phyloP scores from a whole-genome alignment of 2,888 invertebrate species.

The Smittia sp. region DNA sequence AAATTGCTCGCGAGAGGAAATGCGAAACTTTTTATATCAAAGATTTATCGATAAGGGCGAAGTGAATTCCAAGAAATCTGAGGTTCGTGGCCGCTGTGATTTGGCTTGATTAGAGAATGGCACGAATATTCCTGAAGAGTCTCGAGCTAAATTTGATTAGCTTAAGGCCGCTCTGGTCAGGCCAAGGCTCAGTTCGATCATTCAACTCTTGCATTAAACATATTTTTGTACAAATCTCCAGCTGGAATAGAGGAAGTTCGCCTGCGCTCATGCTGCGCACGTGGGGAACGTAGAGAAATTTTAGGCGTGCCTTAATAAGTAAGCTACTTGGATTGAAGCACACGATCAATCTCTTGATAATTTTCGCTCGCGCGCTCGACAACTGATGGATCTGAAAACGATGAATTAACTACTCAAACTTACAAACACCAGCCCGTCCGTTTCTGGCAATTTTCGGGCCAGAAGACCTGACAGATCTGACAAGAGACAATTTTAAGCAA shows the following conservation, averaged over 20 bases:
- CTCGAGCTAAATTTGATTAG: too few relatives aligned
- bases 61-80: background rate
- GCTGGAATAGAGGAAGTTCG: background rate
- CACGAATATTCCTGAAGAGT: too few relatives aligned
- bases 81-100: too few relatives aligned
- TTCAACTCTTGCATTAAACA: too few relatives aligned
- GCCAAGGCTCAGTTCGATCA: too few relatives aligned
- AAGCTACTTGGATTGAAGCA: background rate
- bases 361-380: background rate
- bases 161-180: too few relatives aligned
- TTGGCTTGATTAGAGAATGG: too few relatives aligned
- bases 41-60: slow-evolving; percentile 31
- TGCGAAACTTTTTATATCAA: slow-evolving; percentile 22
- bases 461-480: background rate
- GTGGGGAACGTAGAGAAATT: background rate
- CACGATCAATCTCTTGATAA: background rate
- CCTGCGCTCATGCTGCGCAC: background rate
- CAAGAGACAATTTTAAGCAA: slow-evolving; percentile 8
- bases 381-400: slow-evolving; percentile 5
- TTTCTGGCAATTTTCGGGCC: background rate
- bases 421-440: background rate
- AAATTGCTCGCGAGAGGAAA: background rate
- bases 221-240: slow-evolving; percentile 13
- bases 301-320: slow-evolving; percentile 1
- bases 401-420: background rate